phyloP scores from a whole-genome alignment of 2,888 invertebrate species.

The Epirrita christyi region DNA sequence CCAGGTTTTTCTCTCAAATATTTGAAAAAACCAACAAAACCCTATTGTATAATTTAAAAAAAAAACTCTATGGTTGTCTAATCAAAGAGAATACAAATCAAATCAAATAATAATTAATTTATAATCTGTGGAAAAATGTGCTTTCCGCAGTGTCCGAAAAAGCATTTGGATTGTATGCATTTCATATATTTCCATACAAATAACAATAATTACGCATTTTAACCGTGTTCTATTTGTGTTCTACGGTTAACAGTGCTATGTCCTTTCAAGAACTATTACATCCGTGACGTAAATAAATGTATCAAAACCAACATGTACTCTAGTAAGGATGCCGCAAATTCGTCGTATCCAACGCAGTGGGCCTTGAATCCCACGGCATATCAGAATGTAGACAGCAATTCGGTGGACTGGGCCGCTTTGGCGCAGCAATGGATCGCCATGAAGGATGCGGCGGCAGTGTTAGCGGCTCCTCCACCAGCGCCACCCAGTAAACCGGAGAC shows the following conservation, averaged over 20 bases:
- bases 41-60: no score
- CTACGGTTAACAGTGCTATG: conserved; percentile 17
- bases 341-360: conserved; percentile 90
- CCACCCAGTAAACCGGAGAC: conserved; percentile 79
- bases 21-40: no score
- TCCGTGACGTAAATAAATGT: conserved; percentile 27
- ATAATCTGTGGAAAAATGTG: conserved; percentile 21
- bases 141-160: conserved; percentile 17
- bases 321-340: conserved; percentile 86
- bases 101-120: no score
- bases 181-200: conserved; percentile 8
- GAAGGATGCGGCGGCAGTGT: conserved; percentile 90
- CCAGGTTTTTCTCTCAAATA: no score
- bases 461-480: conserved; percentile 83
- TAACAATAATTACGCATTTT: neutral
- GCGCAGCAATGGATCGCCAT: conserved; percentile 99
- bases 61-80: no score
- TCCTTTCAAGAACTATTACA: conserved; percentile 8
- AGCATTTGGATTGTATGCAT: conserved; percentile 20
- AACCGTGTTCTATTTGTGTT: neutral
- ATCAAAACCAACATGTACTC: conserved; percentile 77
- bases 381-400: conserved; percentile 92
- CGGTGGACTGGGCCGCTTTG: conserved; percentile 98
- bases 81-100: no score
- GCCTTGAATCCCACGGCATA: conserved; percentile 92